These are phyloP conservation scores for Cryptocephalus primarius DNA, from an alignment of 2,888 invertebrate species.

Conservation along the genomic window DNA sequence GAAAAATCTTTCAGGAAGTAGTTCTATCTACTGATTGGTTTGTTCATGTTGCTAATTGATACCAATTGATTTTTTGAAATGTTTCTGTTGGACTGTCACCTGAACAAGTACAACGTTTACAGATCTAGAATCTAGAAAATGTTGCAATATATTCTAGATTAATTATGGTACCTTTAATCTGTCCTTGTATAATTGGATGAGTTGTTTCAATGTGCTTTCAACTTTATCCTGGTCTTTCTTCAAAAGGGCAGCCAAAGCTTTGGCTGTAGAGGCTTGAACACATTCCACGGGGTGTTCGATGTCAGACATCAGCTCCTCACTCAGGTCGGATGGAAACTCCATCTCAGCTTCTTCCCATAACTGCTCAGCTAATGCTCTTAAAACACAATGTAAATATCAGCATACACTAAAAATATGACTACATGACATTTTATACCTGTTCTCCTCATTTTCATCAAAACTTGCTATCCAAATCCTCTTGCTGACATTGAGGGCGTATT, in stretches of 20 bases:
- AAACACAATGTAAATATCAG: too few species aligned
- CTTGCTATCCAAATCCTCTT: slow-evolving; percentile 74
- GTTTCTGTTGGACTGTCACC: too few species aligned
- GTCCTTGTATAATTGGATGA: slow-evolving; percentile 66
- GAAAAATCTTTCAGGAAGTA: slow-evolving; percentile 1
- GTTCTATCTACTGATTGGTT: too few species aligned
- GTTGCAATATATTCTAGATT: too few species aligned
- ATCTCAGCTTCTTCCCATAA: slow-evolving; percentile 52
- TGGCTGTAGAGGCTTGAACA: slow-evolving; percentile 73
- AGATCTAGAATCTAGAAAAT: too few species aligned
- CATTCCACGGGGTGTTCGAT: slow-evolving; percentile 71
- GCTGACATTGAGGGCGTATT: slow-evolving; percentile 49
- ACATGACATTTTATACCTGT: slow-evolving; percentile 34
- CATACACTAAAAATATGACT: too few species aligned
- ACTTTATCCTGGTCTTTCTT: slow-evolving; percentile 43
- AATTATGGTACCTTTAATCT: slow-evolving; percentile 50
- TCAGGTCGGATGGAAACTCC: slow-evolving; percentile 40
- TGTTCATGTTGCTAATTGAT: too few species aligned
- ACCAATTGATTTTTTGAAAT: too few species aligned
- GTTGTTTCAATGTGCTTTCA: slow-evolving; percentile 45
- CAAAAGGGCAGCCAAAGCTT: slow-evolving; percentile 63
- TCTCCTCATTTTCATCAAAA: slow-evolving; percentile 69
- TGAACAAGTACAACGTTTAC: too few species aligned
- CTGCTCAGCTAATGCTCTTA: slow-evolving; percentile 40
- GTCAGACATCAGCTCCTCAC: slow-evolving; percentile 52